Base-by-base conservation (phyloP, 2,113 vertebrate species). In the Gymnarchus niloticus region DNA sequence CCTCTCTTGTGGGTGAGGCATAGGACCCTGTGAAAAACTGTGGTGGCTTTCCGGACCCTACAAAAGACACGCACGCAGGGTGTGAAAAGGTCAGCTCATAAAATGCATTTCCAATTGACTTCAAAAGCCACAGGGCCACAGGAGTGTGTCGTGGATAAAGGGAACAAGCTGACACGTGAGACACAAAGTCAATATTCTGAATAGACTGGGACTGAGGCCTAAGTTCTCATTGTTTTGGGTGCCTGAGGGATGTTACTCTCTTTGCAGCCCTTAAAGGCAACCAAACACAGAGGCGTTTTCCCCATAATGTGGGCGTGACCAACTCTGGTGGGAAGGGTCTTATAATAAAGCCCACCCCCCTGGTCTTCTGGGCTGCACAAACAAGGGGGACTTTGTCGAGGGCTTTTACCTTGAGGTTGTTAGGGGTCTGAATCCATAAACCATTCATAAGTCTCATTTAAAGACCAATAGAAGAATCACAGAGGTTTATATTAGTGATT, bases 21-120 rank as follows among this genome's bases (percentile, higher is more conserved):
- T 99, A 99, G 88, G 96, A 96, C 88, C 95, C 96, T 91, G 96
- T 95, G 92, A 97, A 99, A 94, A 96, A 97, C n/a, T 97, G 95
- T 87, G 97, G 96, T 46, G 95, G 93, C 91, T 99, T 99, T 91
- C 95, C 96, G 92, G 97, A 99, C 91, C 97, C 98, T 99, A 92
- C 25, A 85, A 87, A 25, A 57, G 37, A 59, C 14, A 82, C 41
- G 78, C 48, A 85, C 78, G 83, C 81, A 73, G 78, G 46, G 87
- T 3, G 51, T 3, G 56, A 65, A 56, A 3, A 28, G 37, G n/a
- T n/a, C n/a, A n/a, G n/a, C 78, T 69, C 52, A 90, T 69, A 52
- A 73, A 73, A 19, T 41, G 65, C 65, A 73, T 1, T 2, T 17
- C 52, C 12, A 5, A 54, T 52, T 52, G 7, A 52, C 7, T 12